These are phyloP conservation scores for Morpho achilles DNA, from an alignment of 2,888 invertebrate species.

Conservation along the genomic window DNA sequence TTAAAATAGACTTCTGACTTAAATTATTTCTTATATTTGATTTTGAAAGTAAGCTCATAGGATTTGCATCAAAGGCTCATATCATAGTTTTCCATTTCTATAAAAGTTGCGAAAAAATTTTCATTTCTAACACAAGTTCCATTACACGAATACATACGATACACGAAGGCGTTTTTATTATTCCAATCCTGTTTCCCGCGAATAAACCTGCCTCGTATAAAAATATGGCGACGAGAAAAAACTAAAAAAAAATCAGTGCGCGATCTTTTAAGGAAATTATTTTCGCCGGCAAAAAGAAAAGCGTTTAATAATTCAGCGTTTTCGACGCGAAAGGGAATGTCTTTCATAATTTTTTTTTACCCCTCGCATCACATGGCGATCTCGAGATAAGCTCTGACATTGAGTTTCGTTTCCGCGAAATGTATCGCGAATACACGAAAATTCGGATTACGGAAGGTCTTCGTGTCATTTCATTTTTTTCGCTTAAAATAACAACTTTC, in stretches of 20 bases:
- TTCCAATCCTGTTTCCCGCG: background rate
- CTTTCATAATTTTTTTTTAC: slow-evolving; percentile 1
- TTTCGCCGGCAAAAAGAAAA: slow-evolving; percentile 12
- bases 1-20: too few species aligned
- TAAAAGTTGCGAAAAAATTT: background rate
- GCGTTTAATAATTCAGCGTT: slow-evolving; percentile 22
- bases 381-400: too few species aligned
- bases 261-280: slow-evolving; percentile 23
- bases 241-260: slow-evolving; percentile 6
- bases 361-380: too few species aligned
- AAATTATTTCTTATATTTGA: too few species aligned
- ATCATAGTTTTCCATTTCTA: background rate
- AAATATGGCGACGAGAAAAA: slow-evolving; percentile 5
- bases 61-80: too few species aligned
- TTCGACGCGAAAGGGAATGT: background rate
- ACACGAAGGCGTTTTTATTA: slow-evolving; percentile 3
- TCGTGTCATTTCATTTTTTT: too few species aligned
- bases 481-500: too few species aligned
- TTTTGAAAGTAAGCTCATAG: too few species aligned
- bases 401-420: too few species aligned
- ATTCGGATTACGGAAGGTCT: too few species aligned
- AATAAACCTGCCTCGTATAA: slow-evolving; percentile 6
- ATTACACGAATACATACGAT: slow-evolving; percentile 2
- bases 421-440: too few species aligned
- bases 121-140: background rate